Conservation (phyloP, 1,140 invertebrate species). For the Vanessa tameamea region DNA sequence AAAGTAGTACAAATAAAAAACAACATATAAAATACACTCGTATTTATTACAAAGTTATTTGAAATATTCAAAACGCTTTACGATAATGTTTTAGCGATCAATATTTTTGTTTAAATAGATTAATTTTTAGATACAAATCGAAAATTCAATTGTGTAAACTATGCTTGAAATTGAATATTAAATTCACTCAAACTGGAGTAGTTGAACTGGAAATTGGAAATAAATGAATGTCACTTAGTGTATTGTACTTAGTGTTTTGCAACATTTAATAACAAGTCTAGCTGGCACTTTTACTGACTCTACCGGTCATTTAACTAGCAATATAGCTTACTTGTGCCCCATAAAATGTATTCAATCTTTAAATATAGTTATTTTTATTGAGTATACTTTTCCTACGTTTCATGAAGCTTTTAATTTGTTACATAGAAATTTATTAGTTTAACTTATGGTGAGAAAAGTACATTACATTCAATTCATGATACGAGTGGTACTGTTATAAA, state of each 20-base stretch:
- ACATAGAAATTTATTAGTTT: background rate
- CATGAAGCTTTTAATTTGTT: background rate
- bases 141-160: conserved; percentile 22
- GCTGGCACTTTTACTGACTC: conserved; percentile 49
- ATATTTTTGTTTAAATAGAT: conserved; percentile 29
- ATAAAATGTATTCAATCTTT: background rate
- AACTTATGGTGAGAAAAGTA: conserved; percentile 5
- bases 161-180: conserved; percentile 14
- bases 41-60: background rate
- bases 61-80: background rate
- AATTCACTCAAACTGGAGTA: conserved; percentile 25
- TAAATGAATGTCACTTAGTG: conserved; percentile 51
- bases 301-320: conserved; percentile 41
- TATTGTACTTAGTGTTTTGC: conserved; percentile 48
- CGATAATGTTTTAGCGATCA: conserved; percentile 13
- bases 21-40: background rate
- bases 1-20: conserved; percentile 34
- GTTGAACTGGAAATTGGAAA: conserved; percentile 23
- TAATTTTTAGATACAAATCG: conserved; percentile 8
- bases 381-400: too few species aligned
- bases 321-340: conserved; percentile 17
- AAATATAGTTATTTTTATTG: too few species aligned
- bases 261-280: conserved; percentile 45
- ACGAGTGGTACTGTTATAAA: conserved; percentile 2
- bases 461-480: conserved; percentile 5